Percentiles rank a stretch among this genome's conserved stretches.
Conservation (phyloP, 2,888 invertebrate species). For the Syritta pipiens region DNA sequence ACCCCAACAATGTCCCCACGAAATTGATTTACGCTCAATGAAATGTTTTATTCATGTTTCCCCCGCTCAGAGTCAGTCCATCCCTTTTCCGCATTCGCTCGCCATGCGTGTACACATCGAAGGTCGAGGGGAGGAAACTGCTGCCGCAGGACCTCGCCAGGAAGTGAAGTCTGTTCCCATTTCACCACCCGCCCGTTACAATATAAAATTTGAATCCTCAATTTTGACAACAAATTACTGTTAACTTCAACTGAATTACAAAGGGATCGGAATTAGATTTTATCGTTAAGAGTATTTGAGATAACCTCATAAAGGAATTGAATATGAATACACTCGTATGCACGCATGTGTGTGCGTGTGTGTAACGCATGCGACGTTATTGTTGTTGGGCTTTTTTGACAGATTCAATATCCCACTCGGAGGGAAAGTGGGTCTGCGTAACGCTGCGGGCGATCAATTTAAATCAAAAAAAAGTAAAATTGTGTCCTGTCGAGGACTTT, state of each 20-base stretch:
- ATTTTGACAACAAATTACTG: conserved; percentile 71
- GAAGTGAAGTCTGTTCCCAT: conserved; percentile 57
- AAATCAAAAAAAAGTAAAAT: conserved; percentile 60
- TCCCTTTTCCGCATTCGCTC: too few relatives aligned
- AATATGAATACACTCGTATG: conserved; percentile 51
- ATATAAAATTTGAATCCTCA: conserved; percentile 69
- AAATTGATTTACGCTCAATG: conserved; percentile 59
- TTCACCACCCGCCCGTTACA: conserved; percentile 35
- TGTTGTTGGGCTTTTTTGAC: conserved; percentile 1
- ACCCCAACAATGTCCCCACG: conserved; percentile 48
- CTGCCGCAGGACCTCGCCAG: conserved; percentile 54
- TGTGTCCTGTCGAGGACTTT: conserved; percentile 29
- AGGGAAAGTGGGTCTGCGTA: conserved; percentile 30
- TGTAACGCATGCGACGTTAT: conserved; percentile 8
- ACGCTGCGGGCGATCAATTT: conserved; percentile 59
- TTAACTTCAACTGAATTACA: conserved; percentile 72
- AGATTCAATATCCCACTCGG: conserved; percentile 52
- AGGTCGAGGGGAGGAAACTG: conserved; percentile 27
- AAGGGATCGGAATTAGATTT: conserved; percentile 77
- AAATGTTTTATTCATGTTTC: conserved; percentile 61
- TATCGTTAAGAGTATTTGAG: conserved; percentile 74
- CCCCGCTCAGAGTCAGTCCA: conserved; percentile 20
- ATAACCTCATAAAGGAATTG: conserved; percentile 66
- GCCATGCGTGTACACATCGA: too few relatives aligned
- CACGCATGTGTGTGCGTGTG: conserved; percentile 54